Evolutionary conservation across 2,888 invertebrate species (phyloP).

Genomic region (Eupithecia dodoneata): DNA sequence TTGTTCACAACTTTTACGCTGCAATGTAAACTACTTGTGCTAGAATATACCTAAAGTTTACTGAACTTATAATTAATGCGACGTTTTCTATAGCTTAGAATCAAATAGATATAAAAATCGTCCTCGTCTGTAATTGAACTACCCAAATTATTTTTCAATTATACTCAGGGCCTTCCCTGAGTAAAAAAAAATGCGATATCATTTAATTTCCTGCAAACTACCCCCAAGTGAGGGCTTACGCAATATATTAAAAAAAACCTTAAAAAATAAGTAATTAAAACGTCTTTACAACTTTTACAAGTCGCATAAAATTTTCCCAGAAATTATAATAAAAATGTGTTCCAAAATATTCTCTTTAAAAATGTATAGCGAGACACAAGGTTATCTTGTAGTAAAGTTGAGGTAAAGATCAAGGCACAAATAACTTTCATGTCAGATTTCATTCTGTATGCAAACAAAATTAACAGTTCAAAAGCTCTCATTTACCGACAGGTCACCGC

Average conservation of each 20-base stretch:
- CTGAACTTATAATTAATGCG: neutral
- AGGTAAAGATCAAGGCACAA: conserved; percentile 61
- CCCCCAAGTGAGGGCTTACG: too few species aligned
- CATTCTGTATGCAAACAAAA: conserved; percentile 81
- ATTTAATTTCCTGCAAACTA: too few species aligned
- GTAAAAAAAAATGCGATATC: too few species aligned
- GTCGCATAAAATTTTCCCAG: conserved; percentile 5
- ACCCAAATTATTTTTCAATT: too few species aligned
- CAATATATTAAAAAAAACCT: neutral
- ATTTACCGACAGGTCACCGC: conserved; percentile 80
- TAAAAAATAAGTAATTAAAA: neutral
- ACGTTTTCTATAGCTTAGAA: neutral
- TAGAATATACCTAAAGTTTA: neutral
- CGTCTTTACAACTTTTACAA: conserved; percentile 12
- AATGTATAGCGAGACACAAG: conserved; percentile 16
- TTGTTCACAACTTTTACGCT: conserved; percentile 43
- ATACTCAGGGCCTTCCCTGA: too few species aligned
- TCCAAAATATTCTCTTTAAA: conserved; percentile 15
- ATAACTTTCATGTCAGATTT: conserved; percentile 78
- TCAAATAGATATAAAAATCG: too few species aligned
- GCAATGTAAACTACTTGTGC: conserved; percentile 10
- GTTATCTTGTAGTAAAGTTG: conserved; percentile 15
- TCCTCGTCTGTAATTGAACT: too few species aligned
- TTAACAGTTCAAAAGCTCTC: conserved; percentile 82
- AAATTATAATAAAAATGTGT: conserved; percentile 7